Percentiles rank a stretch among this genome's conserved stretches.
Evolutionary conservation across 1,140 invertebrate genomes (phyloP).

Genomic region (Pseudomyrmex gracilis): DNA sequence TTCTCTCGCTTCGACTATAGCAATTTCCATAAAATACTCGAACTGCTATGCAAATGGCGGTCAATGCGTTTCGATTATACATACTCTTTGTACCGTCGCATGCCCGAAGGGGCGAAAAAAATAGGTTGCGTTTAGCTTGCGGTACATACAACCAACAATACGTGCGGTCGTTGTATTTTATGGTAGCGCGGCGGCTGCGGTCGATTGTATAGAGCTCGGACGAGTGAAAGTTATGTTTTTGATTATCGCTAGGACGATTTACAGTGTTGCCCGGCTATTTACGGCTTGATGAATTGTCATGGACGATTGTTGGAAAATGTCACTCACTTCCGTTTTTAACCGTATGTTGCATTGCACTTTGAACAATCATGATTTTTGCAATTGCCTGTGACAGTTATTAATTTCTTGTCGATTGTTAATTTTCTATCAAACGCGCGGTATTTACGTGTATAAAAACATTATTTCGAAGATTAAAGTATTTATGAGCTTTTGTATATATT

Average conservation of each 20-base stretch:
- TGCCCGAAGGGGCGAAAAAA: constrained; percentile 43
- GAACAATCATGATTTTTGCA: not conserved
- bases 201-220: constrained; percentile 19
- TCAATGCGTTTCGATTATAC: constrained; percentile 60
- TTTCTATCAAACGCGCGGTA: constrained; percentile 12
- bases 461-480: not conserved
- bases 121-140: constrained; percentile 59
- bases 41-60: constrained; percentile 54
- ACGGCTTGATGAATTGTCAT: constrained; percentile 39
- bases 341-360: not conserved
- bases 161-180: constrained; percentile 53
- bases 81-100: constrained; percentile 49
- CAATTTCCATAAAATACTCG: constrained; percentile 59
- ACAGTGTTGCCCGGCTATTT: constrained; percentile 55
- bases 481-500: not conserved
- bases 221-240: constrained; percentile 62
- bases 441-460: not conserved
- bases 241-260: constrained; percentile 50
- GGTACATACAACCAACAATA: constrained; percentile 53
- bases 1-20: constrained; percentile 7
- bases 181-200: constrained; percentile 2
- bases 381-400: constrained; percentile 2
- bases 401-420: constrained; percentile 33
- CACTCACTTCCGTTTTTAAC: constrained; percentile 31
- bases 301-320: constrained; percentile 36